Conservation (phyloP, 2,113 vertebrate genomes). For the Orycteropus afer region DNA sequence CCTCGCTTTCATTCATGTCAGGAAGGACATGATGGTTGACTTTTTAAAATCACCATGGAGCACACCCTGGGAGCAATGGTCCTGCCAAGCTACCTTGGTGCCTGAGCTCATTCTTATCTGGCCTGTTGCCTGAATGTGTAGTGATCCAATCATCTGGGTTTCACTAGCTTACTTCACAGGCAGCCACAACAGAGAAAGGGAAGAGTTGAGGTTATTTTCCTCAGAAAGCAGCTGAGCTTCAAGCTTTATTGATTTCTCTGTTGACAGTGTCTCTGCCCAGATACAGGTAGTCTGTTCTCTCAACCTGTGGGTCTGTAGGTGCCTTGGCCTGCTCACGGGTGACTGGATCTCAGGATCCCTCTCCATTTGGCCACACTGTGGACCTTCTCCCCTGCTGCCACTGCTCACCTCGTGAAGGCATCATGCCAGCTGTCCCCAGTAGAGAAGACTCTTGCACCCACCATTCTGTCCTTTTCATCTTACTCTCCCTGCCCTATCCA, state of each 20-base stretch:
- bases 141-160: not conserved
- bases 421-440: not conserved
- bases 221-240: not conserved
- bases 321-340: not conserved
- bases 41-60: not conserved
- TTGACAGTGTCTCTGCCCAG: not conserved
- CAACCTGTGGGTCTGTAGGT: too few species aligned
- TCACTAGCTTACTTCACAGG: not conserved
- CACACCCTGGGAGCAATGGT: not conserved
- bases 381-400: not conserved
- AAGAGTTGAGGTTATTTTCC: not conserved
- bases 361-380: too few species aligned
- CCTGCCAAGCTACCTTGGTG: not conserved
- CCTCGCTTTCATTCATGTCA: not conserved
- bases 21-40: not conserved
- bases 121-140: not conserved
- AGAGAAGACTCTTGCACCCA: not conserved
- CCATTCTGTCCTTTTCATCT: not conserved
- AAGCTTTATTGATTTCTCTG: not conserved
- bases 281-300: not conserved
- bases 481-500: too few species aligned
- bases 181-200: not conserved
- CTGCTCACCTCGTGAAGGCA: not conserved
- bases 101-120: not conserved
- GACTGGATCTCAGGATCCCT: fast-evolving